phyloP scores from a whole-genome alignment of 2,113 vertebrate species.

The Prionailurus bengalensis region DNA sequence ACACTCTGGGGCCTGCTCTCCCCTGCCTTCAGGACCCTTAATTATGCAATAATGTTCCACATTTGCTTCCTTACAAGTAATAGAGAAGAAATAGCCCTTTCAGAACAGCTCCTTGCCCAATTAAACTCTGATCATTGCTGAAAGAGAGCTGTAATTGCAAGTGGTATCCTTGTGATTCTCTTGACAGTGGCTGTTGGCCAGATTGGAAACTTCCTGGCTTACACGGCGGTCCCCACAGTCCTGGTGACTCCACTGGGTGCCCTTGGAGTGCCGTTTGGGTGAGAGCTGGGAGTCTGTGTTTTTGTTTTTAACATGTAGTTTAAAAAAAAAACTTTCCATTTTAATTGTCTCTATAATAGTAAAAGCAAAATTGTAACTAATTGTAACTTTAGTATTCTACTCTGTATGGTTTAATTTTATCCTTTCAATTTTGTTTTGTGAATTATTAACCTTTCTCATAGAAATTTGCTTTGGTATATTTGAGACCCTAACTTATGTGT shows the following conservation, averaged over 20 bases:
- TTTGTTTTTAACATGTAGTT: slow-evolving; percentile 50
- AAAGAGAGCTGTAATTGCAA: neutral
- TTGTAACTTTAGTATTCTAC: neutral
- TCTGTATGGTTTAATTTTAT: neutral
- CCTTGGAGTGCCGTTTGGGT: slow-evolving; percentile 98
- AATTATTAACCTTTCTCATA: slow-evolving; percentile 9
- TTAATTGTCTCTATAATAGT: slow-evolving; percentile 42
- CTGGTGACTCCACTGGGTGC: slow-evolving; percentile 97
- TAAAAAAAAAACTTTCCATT: neutral
- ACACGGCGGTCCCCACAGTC: slow-evolving; percentile 95
- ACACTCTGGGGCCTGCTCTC: neutral
- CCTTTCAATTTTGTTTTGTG: neutral
- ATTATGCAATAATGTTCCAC: too few relatives aligned
- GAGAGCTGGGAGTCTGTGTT: slow-evolving; percentile 85
- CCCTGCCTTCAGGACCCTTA: neutral
- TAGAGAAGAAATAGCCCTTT: neutral
- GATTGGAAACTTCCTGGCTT: slow-evolving; percentile 97
- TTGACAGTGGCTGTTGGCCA: slow-evolving; percentile 95
- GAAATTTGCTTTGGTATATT: neutral
- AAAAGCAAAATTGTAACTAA: neutral
- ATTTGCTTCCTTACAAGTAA: neutral
- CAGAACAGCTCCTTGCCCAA: neutral
- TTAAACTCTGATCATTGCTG: neutral
- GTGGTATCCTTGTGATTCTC: slow-evolving; percentile 78
- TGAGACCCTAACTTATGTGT: neutral